phyloP scores from a whole-genome alignment of 2,888 invertebrate species.

The Hedychridium roseum region DNA sequence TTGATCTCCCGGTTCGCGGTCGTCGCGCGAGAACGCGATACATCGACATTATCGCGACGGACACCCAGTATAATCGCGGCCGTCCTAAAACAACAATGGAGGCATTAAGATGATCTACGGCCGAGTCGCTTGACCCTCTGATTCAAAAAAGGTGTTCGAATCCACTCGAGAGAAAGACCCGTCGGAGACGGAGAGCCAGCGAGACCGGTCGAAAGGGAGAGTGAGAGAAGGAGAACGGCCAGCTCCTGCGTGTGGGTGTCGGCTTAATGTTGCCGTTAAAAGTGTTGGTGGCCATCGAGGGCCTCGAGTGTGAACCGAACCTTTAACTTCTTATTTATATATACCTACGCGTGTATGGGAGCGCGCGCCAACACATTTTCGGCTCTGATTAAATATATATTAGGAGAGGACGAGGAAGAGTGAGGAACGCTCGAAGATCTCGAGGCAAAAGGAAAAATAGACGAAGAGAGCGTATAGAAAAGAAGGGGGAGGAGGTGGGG shows the following conservation, averaged over 20 bases:
- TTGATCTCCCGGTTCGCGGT: slow-evolving; percentile 14
- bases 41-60: slow-evolving; percentile 48
- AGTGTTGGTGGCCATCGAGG: slow-evolving; percentile 46
- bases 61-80: slow-evolving; percentile 55
- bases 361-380: slow-evolving; percentile 44
- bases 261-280: slow-evolving; percentile 46
- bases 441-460: slow-evolving; percentile 23
- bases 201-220: no score
- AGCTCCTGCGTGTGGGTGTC: slow-evolving; percentile 50
- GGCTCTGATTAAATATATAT: slow-evolving; percentile 61
- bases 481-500: slow-evolving; percentile 20
- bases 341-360: slow-evolving; percentile 26
- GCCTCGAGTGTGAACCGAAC: slow-evolving; percentile 32
- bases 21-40: slow-evolving; percentile 35
- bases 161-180: slow-evolving; percentile 43
- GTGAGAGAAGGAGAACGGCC: slow-evolving; percentile 12
- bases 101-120: slow-evolving; percentile 63
- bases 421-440: slow-evolving; percentile 5
- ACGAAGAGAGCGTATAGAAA: slow-evolving; percentile 29
- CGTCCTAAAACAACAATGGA: slow-evolving; percentile 63
- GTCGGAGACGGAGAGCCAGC: slow-evolving; percentile 16
- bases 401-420: slow-evolving; percentile 45
- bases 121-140: slow-evolving; percentile 61
- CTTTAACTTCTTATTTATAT: slow-evolving; percentile 37
- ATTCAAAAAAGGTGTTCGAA: slow-evolving; percentile 62